Conservation (phyloP, 2,888 invertebrate genomes). For the Subacronicta megacephala region DNA sequence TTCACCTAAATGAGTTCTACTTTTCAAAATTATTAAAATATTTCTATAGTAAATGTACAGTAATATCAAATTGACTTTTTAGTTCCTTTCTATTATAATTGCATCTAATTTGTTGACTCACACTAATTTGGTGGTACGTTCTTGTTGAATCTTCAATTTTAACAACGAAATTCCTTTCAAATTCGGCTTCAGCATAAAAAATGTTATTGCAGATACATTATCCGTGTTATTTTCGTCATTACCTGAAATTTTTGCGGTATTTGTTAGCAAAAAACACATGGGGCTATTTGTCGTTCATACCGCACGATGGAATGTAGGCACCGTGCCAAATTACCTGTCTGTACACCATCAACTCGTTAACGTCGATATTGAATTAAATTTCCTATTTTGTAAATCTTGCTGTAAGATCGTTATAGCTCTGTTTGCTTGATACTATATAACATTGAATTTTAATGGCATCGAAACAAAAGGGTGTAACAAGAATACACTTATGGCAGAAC, state of each 20-base stretch:
- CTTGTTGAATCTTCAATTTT: slow-evolving; percentile 14
- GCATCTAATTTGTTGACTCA: slow-evolving; percentile 32
- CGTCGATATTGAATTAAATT: slow-evolving; percentile 70
- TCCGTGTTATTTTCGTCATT: slow-evolving; percentile 70
- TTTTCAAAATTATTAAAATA: slow-evolving; percentile 22
- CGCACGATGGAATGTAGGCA: slow-evolving; percentile 77
- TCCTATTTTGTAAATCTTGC: slow-evolving; percentile 61
- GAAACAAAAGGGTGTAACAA: slow-evolving; percentile 28
- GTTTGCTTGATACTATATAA: slow-evolving; percentile 27
- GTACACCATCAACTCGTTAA: slow-evolving; percentile 69
- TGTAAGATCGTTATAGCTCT: slow-evolving; percentile 36
- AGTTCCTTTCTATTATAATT: slow-evolving; percentile 28
- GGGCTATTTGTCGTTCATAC: slow-evolving; percentile 72
- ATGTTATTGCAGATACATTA: slow-evolving; percentile 51
- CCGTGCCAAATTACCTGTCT: slow-evolving; percentile 77
- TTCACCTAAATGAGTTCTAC: slow-evolving; percentile 20
- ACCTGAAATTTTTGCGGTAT: slow-evolving; percentile 71
- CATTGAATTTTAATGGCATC: slow-evolving; percentile 35
- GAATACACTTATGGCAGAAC: slow-evolving; percentile 24
- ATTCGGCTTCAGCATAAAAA: slow-evolving; percentile 31
- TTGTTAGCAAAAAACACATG: slow-evolving; percentile 70
- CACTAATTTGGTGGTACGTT: slow-evolving; percentile 8
- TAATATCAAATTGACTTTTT: slow-evolving; percentile 15
- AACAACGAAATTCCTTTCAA: slow-evolving; percentile 33
- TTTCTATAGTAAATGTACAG: slow-evolving; percentile 11